These are phyloP conservation scores for Crocidura indochinensis DNA, from an alignment of 2,797 vertebrate species.

Conservation along the genomic window DNA sequence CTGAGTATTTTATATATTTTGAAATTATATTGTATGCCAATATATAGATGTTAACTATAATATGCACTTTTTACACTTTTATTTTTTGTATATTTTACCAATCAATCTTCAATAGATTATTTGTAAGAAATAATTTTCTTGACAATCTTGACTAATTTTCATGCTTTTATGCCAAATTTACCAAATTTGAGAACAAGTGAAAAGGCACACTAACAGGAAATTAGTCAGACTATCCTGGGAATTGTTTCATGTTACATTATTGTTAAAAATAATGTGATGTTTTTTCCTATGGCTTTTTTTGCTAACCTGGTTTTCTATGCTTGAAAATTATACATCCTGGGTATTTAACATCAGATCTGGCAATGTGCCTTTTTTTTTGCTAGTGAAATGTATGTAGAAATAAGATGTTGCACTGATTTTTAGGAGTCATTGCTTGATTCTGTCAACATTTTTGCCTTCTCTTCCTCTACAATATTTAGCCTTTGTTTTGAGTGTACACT, in stretches of 20 bases:
- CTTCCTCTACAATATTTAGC: not conserved
- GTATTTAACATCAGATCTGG: not conserved
- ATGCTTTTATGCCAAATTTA: not conserved
- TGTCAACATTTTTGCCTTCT: not conserved
- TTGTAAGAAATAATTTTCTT: not conserved
- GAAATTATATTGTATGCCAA: not conserved
- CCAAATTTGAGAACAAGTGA: not conserved
- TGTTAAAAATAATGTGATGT: not conserved
- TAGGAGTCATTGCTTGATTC: not conserved
- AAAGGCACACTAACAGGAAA: slow-evolving; percentile 4
- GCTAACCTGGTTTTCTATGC: not conserved
- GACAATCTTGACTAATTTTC: not conserved
- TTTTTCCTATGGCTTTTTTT: slow-evolving; percentile 19
- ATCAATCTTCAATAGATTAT: not conserved
- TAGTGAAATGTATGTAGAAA: not conserved
- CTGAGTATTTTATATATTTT: not conserved
- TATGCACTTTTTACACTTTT: not conserved
- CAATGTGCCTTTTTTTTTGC: not conserved
- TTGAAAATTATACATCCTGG: not conserved
- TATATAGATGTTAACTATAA: not conserved
- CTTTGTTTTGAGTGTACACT: not conserved
- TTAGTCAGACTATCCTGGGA: slow-evolving; percentile 24
- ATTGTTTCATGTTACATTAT: slow-evolving; percentile 6
- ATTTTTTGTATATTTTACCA: not conserved
- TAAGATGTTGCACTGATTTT: not conserved